phyloP scores from a whole-genome alignment of 1,140 invertebrate species.

The Apis laboriosa region DNA sequence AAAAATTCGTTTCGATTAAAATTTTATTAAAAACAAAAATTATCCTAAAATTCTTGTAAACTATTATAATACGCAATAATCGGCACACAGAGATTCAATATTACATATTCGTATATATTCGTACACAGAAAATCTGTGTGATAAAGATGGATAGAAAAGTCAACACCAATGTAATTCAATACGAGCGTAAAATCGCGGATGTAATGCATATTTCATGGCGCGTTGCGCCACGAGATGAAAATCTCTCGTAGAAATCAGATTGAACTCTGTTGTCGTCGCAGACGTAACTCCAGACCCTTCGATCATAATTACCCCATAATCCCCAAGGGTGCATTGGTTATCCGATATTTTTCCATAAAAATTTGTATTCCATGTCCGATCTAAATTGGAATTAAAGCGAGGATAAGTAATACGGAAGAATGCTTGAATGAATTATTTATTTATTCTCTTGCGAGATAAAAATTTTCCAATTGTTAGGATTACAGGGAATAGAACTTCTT shows the following conservation, averaged over 20 bases:
- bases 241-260: constrained; percentile 1
- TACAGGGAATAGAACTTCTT: too few relatives aligned
- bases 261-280: constrained; percentile 1
- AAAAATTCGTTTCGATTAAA: too few relatives aligned
- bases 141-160: neutral
- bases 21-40: too few relatives aligned
- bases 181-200: neutral
- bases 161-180: constrained; percentile 1
- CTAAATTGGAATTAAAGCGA: neutral
- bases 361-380: too few relatives aligned
- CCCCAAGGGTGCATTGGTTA: neutral
- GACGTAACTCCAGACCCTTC: neutral
- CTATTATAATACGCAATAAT: too few relatives aligned
- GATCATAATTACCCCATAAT: neutral
- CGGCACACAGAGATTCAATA: too few relatives aligned
- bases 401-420: neutral
- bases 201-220: constrained; percentile 21
- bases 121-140: neutral
- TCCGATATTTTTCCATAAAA: neutral
- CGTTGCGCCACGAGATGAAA: constrained; percentile 11
- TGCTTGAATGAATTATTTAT: neutral
- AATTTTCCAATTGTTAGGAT: too few relatives aligned
- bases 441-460: too few relatives aligned
- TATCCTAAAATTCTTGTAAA: too few relatives aligned
- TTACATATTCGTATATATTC: neutral